Conservation (phyloP, 53 echinoderm and acorn worm species). For the Antedon mediterranea region DNA sequence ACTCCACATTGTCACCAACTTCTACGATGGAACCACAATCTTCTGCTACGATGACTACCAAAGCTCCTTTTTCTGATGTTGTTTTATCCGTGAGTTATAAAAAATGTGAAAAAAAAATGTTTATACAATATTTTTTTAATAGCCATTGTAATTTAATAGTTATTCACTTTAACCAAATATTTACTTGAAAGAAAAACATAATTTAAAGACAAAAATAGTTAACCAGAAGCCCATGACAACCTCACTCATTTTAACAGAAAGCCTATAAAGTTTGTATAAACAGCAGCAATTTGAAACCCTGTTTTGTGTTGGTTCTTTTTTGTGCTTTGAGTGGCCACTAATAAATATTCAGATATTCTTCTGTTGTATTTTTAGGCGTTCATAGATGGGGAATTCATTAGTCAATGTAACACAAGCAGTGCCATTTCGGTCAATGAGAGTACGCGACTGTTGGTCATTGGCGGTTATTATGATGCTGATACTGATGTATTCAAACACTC, state of each 20-base stretch:
- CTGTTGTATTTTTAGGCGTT: background rate
- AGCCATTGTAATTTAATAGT: no score
- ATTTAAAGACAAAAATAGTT: no score
- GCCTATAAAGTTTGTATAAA: no score
- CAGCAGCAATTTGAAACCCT: no score
- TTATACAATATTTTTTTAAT: no score
- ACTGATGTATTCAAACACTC: background rate
- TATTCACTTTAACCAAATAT: no score
- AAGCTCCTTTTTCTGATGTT: background rate
- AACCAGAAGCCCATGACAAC: no score
- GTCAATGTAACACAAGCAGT: background rate
- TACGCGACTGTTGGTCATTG: background rate
- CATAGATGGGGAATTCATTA: background rate
- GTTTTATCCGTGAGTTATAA: background rate
- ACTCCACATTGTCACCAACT: background rate
- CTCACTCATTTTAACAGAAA: no score
- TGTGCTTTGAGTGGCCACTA: no score
- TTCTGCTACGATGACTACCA: background rate
- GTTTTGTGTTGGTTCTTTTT: no score
- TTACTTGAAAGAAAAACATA: no score
- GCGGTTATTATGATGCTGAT: background rate
- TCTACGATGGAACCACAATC: background rate
- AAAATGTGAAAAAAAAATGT: background rate
- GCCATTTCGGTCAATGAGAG: background rate
- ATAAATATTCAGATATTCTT: no score